A percentile compares a stretch with the other conserved stretches of the same genome.
phyloP scores from a whole-genome alignment of 2,113 vertebrate species.

The Cryptoleucopteryx plumbea region DNA sequence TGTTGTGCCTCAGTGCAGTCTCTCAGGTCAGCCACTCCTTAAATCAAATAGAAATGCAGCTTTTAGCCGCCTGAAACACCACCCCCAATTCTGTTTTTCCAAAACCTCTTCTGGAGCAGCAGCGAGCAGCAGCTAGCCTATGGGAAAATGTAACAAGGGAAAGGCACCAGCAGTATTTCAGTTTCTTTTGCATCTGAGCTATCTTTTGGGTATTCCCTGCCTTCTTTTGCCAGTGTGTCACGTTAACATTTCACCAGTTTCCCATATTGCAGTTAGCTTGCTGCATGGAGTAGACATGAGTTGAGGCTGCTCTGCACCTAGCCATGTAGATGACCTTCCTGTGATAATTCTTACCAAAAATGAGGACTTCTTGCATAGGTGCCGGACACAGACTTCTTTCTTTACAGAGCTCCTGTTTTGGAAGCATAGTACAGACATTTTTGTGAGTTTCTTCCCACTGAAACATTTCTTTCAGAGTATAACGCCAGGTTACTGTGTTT shows the following conservation, averaged over 20 bases:
- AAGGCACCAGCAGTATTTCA: not conserved
- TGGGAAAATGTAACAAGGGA: not conserved
- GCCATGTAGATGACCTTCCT: not conserved
- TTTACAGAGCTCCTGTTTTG: not conserved
- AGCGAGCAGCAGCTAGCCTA: not conserved
- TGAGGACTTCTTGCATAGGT: not conserved
- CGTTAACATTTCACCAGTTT: not conserved
- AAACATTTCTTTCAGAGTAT: fast-evolving
- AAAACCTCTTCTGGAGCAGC: not conserved
- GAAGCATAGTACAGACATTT: not conserved
- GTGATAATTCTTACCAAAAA: not conserved
- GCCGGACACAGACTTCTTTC: not conserved
- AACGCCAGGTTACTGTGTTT: not conserved
- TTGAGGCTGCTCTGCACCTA: not conserved
- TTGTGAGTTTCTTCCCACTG: not conserved
- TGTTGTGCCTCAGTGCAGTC: not conserved
- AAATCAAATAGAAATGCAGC: not conserved
- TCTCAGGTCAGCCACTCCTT: not conserved
- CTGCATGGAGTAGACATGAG: not conserved
- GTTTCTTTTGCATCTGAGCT: not conserved
- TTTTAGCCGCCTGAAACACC: not conserved
- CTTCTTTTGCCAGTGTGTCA: not conserved
- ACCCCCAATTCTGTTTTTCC: not conserved
- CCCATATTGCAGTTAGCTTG: not conserved
- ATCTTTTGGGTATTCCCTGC: not conserved